Percentiles rank a stretch among this genome's conserved stretches.
Conservation (phyloP, 2,888 invertebrate species). For the Apamea sordens region DNA sequence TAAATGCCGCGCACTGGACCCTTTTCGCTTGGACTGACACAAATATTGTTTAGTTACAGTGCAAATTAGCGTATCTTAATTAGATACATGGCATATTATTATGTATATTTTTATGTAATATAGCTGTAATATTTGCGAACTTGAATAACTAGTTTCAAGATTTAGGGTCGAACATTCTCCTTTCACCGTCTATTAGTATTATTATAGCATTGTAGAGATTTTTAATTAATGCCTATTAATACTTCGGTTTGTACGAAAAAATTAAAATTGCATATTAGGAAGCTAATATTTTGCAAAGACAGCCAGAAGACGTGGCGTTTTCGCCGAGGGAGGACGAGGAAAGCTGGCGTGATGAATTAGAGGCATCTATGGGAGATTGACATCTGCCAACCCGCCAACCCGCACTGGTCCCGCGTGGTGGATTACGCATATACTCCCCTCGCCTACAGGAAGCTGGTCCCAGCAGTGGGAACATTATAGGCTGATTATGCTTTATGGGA, state of each 20-base stretch:
- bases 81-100: slow-evolving; percentile 16
- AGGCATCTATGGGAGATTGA: background rate
- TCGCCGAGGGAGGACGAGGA: no score
- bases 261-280: background rate
- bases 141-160: slow-evolving; percentile 41
- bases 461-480: no score
- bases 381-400: background rate
- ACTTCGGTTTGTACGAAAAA: background rate
- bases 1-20: no score
- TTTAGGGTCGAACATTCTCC: slow-evolving; percentile 28
- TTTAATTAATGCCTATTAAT: slow-evolving; percentile 1
- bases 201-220: background rate
- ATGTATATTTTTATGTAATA: slow-evolving; percentile 33
- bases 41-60: background rate
- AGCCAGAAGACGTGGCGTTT: background rate
- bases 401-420: background rate
- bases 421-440: no score
- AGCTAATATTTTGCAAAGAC: background rate
- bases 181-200: background rate
- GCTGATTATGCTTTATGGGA: no score
- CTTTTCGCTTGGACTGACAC: no score
- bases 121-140: slow-evolving; percentile 37
- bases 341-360: background rate
- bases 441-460: no score
- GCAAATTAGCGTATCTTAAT: slow-evolving; percentile 12